These are phyloP conservation scores for Cololabis saira DNA, from an alignment of 2,113 vertebrate species.

Conservation along the genomic window DNA sequence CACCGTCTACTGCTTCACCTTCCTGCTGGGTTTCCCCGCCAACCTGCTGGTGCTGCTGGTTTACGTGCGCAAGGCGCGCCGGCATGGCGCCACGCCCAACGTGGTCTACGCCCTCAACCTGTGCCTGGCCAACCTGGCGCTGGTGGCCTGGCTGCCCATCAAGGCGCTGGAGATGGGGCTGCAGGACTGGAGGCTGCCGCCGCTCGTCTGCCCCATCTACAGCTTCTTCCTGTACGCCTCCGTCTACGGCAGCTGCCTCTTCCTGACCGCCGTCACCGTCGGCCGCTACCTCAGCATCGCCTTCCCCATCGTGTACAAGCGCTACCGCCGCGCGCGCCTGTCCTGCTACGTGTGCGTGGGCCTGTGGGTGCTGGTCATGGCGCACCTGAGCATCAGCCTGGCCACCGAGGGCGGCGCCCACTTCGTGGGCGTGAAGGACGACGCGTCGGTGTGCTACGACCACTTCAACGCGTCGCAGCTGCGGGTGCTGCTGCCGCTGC, in stretches of 20 bases:
- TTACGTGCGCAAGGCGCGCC: constrained; percentile 79
- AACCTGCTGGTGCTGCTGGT: constrained; percentile 81
- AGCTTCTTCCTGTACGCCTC: constrained; percentile 83
- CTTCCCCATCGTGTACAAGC: constrained; percentile 83
- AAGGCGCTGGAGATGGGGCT: constrained; percentile 75
- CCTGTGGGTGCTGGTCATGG: constrained; percentile 77
- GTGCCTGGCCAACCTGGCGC: constrained; percentile 81
- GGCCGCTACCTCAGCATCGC: constrained; percentile 86
- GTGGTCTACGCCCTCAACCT: constrained; percentile 86
- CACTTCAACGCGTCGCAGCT: constrained; percentile 78
- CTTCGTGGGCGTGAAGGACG: constrained; percentile 57
- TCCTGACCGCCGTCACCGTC: constrained; percentile 80
- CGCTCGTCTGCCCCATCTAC: constrained; percentile 77
- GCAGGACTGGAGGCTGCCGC: constrained; percentile 72
- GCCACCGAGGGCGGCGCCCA: constrained; percentile 63
- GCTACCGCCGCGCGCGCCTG: constrained; percentile 76
- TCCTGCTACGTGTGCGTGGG: constrained; percentile 75
- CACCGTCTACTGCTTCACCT: constrained; percentile 77
- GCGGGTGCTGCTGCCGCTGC: constrained; percentile 75
- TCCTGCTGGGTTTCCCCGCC: constrained; percentile 81
- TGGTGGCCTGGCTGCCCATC: constrained; percentile 82
- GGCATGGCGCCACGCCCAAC: constrained; percentile 80
- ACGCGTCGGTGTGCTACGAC: constrained; percentile 71
- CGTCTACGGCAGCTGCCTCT: constrained; percentile 81
- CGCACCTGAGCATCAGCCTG: constrained; percentile 75